Percentiles rank a stretch among this genome's conserved stretches.
Evolutionary conservation across 1,140 invertebrate genomes (phyloP).

Genomic region (Drosophila takahashii): DNA sequence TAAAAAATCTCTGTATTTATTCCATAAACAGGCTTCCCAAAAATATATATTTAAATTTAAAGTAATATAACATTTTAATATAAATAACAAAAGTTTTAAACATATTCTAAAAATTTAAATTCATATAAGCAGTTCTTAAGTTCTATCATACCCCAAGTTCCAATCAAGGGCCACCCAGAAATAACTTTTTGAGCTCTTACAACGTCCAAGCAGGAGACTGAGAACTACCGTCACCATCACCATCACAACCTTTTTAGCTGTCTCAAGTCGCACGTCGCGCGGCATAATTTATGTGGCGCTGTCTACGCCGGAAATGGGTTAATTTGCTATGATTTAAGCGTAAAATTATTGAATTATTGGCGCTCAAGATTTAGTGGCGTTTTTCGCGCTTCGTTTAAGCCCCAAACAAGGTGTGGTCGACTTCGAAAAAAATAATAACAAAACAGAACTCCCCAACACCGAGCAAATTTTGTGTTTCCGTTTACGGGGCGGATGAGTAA

Average conservation of each 20-base stretch:
- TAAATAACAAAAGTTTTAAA: no score
- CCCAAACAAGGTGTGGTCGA: constrained; percentile 44
- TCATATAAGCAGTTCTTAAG: neutral
- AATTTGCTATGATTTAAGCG: constrained; percentile 83
- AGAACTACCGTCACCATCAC: constrained; percentile 7
- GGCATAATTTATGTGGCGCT: constrained; percentile 81
- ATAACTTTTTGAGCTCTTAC: neutral
- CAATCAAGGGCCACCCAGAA: neutral
- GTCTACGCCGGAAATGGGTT: constrained; percentile 81
- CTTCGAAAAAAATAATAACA: constrained; percentile 2
- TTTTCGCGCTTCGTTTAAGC: constrained; percentile 60
- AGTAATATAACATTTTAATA: no score
- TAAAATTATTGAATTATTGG: constrained; percentile 84
- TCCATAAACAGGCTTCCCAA: no score
- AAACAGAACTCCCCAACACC: constrained; percentile 1
- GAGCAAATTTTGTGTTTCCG: constrained; percentile 4
- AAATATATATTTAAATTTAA: no score
- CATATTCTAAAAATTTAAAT: neutral
- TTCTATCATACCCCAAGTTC: neutral
- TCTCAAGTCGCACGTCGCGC: constrained; percentile 39
- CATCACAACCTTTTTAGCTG: constrained; percentile 26
- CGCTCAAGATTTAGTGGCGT: constrained; percentile 60
- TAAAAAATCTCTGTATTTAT: no score
- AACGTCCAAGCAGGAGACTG: constrained; percentile 4
- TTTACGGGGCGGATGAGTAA: constrained; percentile 49